Percentiles rank a stretch among this genome's conserved stretches.
phyloP scores from a whole-genome alignment of 2,797 vertebrate species.

The Scleropages formosus region DNA sequence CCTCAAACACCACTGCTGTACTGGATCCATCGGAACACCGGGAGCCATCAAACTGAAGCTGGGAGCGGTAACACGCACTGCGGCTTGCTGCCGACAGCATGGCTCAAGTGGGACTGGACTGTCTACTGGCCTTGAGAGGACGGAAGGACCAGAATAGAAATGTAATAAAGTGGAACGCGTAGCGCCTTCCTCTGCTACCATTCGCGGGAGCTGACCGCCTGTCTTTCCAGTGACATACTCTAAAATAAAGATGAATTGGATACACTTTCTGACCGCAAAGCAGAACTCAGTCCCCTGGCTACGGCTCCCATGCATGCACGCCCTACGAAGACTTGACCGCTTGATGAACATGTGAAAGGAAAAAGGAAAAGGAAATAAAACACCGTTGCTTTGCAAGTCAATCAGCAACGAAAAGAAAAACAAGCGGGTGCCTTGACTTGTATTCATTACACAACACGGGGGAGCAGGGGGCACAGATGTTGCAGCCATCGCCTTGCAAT shows the following conservation, averaged over 20 bases:
- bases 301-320: not conserved
- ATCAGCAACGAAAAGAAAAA: not conserved
- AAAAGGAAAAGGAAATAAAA: constrained; percentile 4
- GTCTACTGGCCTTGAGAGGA: constrained; percentile 7
- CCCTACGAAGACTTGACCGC: not conserved
- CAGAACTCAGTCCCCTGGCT: constrained; percentile 9
- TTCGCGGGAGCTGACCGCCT: not conserved
- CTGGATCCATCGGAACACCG: not conserved
- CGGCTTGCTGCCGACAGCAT: not conserved
- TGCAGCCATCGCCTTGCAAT: too few relatives aligned
- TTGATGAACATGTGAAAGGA: not conserved
- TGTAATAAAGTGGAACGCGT: not conserved
- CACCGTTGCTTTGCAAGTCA: constrained; percentile 11
- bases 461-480: too few relatives aligned
- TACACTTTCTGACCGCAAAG: not conserved
- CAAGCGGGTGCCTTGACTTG: not conserved
- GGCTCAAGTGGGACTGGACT: not conserved
- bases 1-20: not conserved
- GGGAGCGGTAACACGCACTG: not conserved
- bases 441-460: too few relatives aligned
- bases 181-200: not conserved
- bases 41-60: too few relatives aligned
- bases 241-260: constrained; percentile 24
- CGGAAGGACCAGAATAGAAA: not conserved
- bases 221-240: not conserved